Conservation (phyloP, 1,140 invertebrate genomes). For the Cataglyphis hispanica region DNA sequence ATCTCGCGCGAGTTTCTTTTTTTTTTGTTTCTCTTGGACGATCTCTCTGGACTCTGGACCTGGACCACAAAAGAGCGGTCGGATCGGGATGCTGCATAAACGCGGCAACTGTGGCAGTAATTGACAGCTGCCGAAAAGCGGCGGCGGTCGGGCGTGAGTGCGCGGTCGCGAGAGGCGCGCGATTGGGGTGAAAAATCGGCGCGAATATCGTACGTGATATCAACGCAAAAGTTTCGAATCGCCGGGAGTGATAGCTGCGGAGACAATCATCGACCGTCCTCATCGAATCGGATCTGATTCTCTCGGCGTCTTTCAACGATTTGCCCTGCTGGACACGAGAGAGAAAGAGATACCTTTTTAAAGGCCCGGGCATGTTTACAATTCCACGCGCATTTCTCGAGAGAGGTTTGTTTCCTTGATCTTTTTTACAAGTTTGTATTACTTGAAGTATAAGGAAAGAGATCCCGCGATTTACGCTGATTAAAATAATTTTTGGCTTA, state of each 20-base stretch:
- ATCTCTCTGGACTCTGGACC: slow-evolving; percentile 62
- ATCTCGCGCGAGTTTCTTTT: slow-evolving; percentile 58
- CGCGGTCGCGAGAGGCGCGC: slow-evolving; percentile 10
- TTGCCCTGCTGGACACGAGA: slow-evolving; percentile 23
- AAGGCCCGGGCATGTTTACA: slow-evolving; percentile 69
- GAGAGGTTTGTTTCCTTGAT: slow-evolving; percentile 2
- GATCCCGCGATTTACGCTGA: not conserved
- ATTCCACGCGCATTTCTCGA: slow-evolving; percentile 43
- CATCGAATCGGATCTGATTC: not conserved
- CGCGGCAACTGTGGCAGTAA: slow-evolving; percentile 77
- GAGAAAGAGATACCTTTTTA: slow-evolving; percentile 49
- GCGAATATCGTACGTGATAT: not conserved
- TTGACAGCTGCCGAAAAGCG: slow-evolving; percentile 84
- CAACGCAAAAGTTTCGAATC: slow-evolving; percentile 8
- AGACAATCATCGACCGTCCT: not conserved
- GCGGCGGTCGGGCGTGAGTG: slow-evolving; percentile 55
- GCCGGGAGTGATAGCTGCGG: not conserved
- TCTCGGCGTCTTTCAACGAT: not conserved
- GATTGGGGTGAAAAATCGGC: not conserved
- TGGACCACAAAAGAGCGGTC: slow-evolving; percentile 71
- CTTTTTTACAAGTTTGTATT: not conserved
- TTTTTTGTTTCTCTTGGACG: slow-evolving; percentile 35
- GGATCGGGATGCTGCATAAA: slow-evolving; percentile 77
- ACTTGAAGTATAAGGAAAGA: not conserved
- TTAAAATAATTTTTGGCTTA: too few relatives aligned